phyloP scores from a whole-genome alignment of 2,797 vertebrate species.

The Coregonus suidteri region DNA sequence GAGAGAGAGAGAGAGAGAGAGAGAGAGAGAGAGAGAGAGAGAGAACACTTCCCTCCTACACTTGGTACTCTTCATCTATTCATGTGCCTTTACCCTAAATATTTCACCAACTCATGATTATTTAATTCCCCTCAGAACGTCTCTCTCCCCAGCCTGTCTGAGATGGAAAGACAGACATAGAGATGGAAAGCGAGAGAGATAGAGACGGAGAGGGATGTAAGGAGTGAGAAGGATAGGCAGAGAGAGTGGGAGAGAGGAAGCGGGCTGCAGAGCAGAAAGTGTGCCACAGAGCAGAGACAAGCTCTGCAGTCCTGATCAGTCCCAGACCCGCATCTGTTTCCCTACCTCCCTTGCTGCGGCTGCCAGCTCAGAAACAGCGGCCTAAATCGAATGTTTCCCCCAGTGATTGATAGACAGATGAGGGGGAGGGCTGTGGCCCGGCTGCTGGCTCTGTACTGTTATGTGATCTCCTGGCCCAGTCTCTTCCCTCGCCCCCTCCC shows the following conservation, averaged over 20 bases:
- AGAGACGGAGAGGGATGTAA: constrained; percentile 10
- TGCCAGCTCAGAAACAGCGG: constrained; percentile 46
- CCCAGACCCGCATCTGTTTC: constrained; percentile 60
- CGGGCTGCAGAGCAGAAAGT: constrained; percentile 25
- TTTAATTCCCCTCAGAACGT: constrained; percentile 71
- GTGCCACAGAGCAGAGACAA: constrained; percentile 54
- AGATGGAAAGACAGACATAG: constrained; percentile 35
- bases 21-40: too few relatives aligned
- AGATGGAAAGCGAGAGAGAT: constrained; percentile 38
- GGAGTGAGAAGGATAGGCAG: constrained; percentile 25
- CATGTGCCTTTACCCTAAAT: constrained; percentile 72
- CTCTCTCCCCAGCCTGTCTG: constrained; percentile 62
- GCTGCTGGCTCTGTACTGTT: constrained; percentile 34
- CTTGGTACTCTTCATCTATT: constrained; percentile 64
- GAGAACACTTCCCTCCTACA: constrained; percentile 56
- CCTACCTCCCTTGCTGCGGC: constrained; percentile 37
- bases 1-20: too few relatives aligned
- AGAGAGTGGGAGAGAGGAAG: not conserved
- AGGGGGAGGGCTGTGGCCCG: constrained; percentile 15
- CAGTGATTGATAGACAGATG: constrained; percentile 18
- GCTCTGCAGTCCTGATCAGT: constrained; percentile 53
- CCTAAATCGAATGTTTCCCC: constrained; percentile 37
- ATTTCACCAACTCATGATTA: constrained; percentile 77
- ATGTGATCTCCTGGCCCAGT: constrained; percentile 52
- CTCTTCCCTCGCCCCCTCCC: constrained; percentile 30